Base-by-base conservation (phyloP, 2,888 invertebrate species). In the Hartigia nigra region DNA sequence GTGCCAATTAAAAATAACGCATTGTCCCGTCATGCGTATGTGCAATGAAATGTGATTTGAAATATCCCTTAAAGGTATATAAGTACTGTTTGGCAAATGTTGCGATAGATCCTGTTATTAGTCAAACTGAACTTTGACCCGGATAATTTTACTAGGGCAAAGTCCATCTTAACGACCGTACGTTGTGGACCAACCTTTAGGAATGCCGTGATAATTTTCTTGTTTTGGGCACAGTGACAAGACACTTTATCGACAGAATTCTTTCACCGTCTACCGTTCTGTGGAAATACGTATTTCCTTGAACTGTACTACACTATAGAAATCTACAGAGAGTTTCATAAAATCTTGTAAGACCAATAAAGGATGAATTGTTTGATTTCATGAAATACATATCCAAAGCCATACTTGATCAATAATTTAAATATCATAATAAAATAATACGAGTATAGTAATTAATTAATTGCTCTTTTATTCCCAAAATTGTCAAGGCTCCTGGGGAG, bases 401-500 rank as follows among this genome's bases (percentile, higher is more conserved):
- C 23, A 4, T 23, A 23, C 23, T 14, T 1, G 4, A 9, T 39
- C 4, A 39, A 23, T 39, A 23, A 39, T 39, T 39, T n/a, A n/a
- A n/a, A n/a, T n/a, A n/a, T n/a, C n/a, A n/a, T n/a, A n/a, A n/a
- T n/a, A n/a, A n/a, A n/a, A n/a, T n/a, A 9, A 2, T 4, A 23
- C 5, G 23, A 5, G 14, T 55, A 23, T 14, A 55, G 9, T 0
- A 1, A 55, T 55, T 55, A 55, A 55, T 23, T 55, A 4, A 39
- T 39, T 39, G 9, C 31, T 12, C n/a, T 70, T 72, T 72, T 0
- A 12, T 72, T 14, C 14, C 1, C 14, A 55, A 55, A 23, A 55
- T 55, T 31, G 12, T 32, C 69, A 77, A 91, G 91, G 88, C 84
- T 89, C 89, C 74, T 91, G 91, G 91, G 88, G 88, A 82, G 88